Base-by-base conservation (phyloP, 2,888 invertebrate species). In the Melieria crassipennis region DNA sequence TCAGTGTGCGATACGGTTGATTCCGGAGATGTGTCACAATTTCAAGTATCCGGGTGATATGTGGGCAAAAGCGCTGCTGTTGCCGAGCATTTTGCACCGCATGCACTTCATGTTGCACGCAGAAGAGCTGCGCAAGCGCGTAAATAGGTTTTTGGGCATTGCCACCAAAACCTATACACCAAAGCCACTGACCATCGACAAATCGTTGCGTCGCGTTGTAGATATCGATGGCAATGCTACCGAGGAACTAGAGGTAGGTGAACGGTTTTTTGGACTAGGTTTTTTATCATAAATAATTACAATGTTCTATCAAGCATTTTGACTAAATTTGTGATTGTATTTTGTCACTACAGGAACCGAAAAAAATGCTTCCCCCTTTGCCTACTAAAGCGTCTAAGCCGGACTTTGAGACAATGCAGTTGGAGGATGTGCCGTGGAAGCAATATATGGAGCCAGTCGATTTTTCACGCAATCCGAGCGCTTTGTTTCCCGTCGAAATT, bases 21-120 rank as follows among this genome's bases (percentile, higher is more conserved):
- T 98, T 10, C 97, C 98, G 0, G 99, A 99, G 86, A 89, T 97
- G 75, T 95, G 96, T 82, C 89, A 91, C 45, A 91, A 89, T 80
- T 91, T 91, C 75, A 88, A 89, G 0, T 94, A 91, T 82, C 93
- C 94, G 0, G 90, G 92, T 16, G 88, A 92, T 10, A 88, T 97
- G 73, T 98, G 97, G 95, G 88, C 94, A 42, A 96, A 98, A 86
- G 92, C 94, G 0, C 90, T 91, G 2, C 89, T 94, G 68, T 82
- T 99, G 70, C 98, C 99, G 0, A 92, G 94, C 30, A 90, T 97
- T 71, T 82, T 98, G 47, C 94, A 96, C 82, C 91, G 98, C 83
- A 46, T 87, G 0, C 73, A 82, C 46, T 86, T 75, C 46, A 79
- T 87, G 73, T 73, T 87, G 10, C 80, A 84, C 67, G 87, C 87